These are phyloP conservation scores for Disparrhopalites patrizii DNA, from an alignment of 2,888 invertebrate species.

Conservation along the genomic window DNA sequence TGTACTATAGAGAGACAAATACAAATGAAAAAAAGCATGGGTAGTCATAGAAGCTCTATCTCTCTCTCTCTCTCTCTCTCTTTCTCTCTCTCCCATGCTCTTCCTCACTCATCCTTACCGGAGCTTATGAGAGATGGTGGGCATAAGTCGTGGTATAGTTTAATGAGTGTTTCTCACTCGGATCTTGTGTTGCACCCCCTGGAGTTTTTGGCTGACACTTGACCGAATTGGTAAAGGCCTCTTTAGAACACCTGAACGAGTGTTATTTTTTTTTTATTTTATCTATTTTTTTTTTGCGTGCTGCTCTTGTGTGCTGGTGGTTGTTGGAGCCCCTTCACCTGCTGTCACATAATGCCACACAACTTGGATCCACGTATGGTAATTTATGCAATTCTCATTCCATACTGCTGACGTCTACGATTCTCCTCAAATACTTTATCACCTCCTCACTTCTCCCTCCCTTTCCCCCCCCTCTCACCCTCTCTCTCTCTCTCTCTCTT, in stretches of 20 bases:
- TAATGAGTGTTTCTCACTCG: constrained; percentile 48
- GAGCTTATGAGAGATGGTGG: too few species aligned
- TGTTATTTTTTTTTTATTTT: constrained; percentile 34
- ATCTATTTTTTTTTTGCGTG: too few species aligned
- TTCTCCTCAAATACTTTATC: constrained; percentile 48
- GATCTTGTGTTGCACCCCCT: constrained; percentile 45
- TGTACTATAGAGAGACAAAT: too few species aligned
- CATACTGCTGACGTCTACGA: constrained; percentile 45
- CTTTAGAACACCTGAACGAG: constrained; percentile 48
- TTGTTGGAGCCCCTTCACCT: constrained; percentile 43
- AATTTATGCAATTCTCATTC: constrained; percentile 48
- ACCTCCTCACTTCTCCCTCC: constrained; percentile 43
- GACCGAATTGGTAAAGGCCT: constrained; percentile 48
- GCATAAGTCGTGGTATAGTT: constrained; percentile 34
- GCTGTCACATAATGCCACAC: constrained; percentile 48
- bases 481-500: too few species aligned
- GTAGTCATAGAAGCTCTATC: too few species aligned
- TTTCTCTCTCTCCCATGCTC: too few species aligned
- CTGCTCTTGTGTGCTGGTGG: too few species aligned
- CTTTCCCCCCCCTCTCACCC: too few species aligned
- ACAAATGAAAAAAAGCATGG: background rate
- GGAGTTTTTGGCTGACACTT: constrained; percentile 48
- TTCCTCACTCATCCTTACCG: too few species aligned
- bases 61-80: too few species aligned
- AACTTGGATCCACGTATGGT: constrained; percentile 41